Base-by-base conservation (phyloP, 2,113 vertebrate species). In the Columba livia region DNA sequence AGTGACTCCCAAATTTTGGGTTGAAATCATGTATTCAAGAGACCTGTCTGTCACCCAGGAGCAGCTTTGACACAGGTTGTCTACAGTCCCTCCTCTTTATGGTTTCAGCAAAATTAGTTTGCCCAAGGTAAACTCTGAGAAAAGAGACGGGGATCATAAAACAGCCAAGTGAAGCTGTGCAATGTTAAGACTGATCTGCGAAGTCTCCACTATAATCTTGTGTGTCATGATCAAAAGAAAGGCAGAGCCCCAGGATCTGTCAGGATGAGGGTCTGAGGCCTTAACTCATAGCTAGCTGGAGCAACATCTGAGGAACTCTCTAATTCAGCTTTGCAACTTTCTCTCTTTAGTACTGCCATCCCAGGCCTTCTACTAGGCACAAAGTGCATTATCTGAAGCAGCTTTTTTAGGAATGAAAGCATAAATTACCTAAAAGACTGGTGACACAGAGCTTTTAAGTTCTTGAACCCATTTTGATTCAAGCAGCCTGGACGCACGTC, bases 401-500 rank as follows among this genome's bases (percentile, higher is more conserved):
- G 79, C 28, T 87, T 93, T 87, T 93, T 92, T 84, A 79, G 85
- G 61, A 92, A 77, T 36, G 73, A 92, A 94, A 90, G 40, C 66
- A 88, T 81, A 75, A 93, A 81, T 87, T 84, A 75, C 73, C 62
- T 36, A 90, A 79, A 79, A 94, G 54, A 88, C 48, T 75, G 80
- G 86, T 0, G 3, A 75, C 36, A 89, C 31, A 60, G 57, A 89
- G 57, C 47, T 69, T 88, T 3, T 48, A 72, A 69, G 8, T 54
- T 84, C 80, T 80, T 90, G 64, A 95, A 79, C 81, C 61, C 42
- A 34, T 95, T 90, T 94, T n/a, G 44, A 94, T 81, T 86, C 69
- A 79, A 95, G 73, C 65, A 88, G 74, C 47, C 83, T 61, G 79
- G 90, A 75, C 89, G 79, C 73, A 67, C 10, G 8, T 88, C 92